phyloP scores from a whole-genome alignment of 2,797 vertebrate genomes.

The Sebastes aleutianus region DNA sequence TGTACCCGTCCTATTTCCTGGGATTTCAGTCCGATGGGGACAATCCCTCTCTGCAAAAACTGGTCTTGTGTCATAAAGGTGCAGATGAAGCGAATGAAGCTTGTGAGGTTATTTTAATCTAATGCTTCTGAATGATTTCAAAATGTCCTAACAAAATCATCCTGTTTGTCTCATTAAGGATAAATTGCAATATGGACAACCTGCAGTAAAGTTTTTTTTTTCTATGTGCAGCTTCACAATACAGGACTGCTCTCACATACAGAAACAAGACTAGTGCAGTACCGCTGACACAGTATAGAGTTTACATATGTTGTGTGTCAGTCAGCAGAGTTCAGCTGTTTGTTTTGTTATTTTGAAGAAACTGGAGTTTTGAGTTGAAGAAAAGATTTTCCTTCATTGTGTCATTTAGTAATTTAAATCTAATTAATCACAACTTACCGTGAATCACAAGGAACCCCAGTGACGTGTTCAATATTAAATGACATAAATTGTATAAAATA shows the following conservation, averaged over 20 bases:
- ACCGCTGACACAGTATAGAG: not conserved
- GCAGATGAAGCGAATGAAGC: fast-evolving
- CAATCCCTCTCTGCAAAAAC: not conserved
- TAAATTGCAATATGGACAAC: not conserved
- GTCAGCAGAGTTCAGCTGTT: too few relatives aligned
- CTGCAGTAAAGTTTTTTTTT: too few relatives aligned
- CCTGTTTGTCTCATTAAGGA: not conserved
- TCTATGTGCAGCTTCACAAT: not conserved
- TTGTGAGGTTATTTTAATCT: fast-evolving
- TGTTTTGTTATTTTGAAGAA: too few relatives aligned
- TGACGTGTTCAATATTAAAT: not conserved
- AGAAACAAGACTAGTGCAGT: not conserved
- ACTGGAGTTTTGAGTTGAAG: too few relatives aligned
- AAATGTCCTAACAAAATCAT: not conserved
- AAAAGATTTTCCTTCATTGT: not conserved
- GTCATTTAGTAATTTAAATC: not conserved
- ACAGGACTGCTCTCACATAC: not conserved
- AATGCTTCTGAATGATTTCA: fast-evolving
- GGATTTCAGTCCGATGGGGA: not conserved
- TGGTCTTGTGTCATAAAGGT: not conserved
- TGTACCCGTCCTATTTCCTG: not conserved
- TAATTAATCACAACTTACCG: not conserved
- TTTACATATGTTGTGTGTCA: too few relatives aligned
- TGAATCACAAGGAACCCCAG: not conserved
- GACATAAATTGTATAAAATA: not conserved